Evolutionary conservation across 2,113 vertebrate species (phyloP).

Genomic region (Budorcas taxicolor): DNA sequence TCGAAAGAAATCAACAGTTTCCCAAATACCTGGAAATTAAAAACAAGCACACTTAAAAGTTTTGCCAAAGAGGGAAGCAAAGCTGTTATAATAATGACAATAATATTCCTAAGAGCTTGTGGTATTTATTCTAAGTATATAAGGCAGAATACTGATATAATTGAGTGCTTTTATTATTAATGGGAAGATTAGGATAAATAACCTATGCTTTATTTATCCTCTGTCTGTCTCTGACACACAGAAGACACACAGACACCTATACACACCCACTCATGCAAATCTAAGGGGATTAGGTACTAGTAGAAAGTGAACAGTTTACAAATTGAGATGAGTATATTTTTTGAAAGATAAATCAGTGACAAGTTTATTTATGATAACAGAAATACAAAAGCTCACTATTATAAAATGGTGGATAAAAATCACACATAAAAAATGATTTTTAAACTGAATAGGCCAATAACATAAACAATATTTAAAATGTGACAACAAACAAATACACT

Average conservation of each 20-base stretch:
- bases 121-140: not conserved
- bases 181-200: not conserved
- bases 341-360: not conserved
- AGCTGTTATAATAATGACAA: not conserved
- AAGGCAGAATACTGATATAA: not conserved
- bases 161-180: not conserved
- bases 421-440: not conserved
- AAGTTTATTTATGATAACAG: not conserved
- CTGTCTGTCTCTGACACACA: too few relatives aligned
- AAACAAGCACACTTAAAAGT: not conserved
- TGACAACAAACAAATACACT: not conserved
- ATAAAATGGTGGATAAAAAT: not conserved
- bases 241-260: too few relatives aligned
- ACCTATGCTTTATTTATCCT: not conserved
- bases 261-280: not conserved
- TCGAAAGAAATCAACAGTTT: not conserved
- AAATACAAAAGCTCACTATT: not conserved
- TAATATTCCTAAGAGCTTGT: not conserved
- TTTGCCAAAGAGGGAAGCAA: not conserved
- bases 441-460: not conserved
- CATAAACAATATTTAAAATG: not conserved
- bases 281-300: not conserved
- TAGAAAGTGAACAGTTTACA: not conserved
- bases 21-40: not conserved
- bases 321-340: not conserved